Conservation (phyloP, 2,113 vertebrate species). For the Ancistrus triradiatus region DNA sequence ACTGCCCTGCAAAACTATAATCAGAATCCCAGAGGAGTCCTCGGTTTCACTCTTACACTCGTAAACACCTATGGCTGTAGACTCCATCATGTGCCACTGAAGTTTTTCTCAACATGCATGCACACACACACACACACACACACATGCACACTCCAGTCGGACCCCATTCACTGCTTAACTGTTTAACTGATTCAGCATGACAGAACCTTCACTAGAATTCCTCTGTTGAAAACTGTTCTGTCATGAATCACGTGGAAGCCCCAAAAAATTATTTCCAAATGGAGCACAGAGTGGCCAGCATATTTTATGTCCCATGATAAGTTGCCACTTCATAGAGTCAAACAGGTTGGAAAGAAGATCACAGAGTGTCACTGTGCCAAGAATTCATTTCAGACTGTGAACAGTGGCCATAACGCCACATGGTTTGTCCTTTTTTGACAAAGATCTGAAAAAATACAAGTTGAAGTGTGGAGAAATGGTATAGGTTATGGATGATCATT, state of each 20-base stretch:
- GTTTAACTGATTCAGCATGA: neutral
- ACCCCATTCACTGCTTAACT: neutral
- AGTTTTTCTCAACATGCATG: no score
- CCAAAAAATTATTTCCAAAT: no score
- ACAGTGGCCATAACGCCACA: conserved; percentile 18
- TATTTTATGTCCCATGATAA: conserved; percentile 21
- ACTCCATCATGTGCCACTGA: neutral
- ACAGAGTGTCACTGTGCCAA: conserved; percentile 17
- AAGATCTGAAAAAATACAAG: conserved; percentile 14
- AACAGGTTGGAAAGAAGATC: conserved; percentile 39
- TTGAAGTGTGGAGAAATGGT: conserved; percentile 3
- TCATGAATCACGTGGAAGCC: no score
- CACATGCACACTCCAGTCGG: no score
- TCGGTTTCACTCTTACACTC: conserved; percentile 1
- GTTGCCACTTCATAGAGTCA: conserved; percentile 17
- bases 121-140: no score
- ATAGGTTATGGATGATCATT: no score
- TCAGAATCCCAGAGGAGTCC: conserved; percentile 8
- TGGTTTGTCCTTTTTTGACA: conserved; percentile 17
- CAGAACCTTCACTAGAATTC: no score
- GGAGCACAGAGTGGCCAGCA: no score
- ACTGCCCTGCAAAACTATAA: no score
- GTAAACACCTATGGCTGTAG: neutral
- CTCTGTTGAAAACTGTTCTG: no score
- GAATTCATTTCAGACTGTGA: conserved; percentile 20